phyloP scores from a whole-genome alignment of 2,797 vertebrate species.

The Channallabes apus region DNA sequence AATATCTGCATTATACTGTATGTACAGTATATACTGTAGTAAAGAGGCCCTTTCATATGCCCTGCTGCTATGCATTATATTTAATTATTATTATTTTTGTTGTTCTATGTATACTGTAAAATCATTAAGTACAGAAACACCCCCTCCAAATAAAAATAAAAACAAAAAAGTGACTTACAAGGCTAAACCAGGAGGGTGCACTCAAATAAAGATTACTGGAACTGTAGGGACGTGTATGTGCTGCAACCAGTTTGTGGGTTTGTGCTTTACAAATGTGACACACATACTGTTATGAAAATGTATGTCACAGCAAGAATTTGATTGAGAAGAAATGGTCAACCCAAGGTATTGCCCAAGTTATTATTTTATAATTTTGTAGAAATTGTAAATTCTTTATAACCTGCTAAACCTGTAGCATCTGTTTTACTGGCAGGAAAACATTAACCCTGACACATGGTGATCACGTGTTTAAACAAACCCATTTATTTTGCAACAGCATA shows the following conservation, averaged over 20 bases:
- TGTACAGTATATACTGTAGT: not conserved
- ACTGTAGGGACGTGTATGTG: not conserved
- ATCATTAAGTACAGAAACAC: not conserved
- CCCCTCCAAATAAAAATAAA: not conserved
- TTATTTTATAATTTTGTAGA: not conserved
- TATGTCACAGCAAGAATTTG: not conserved
- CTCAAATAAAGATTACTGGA: not conserved
- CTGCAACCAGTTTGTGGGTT: not conserved
- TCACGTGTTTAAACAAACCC: not conserved
- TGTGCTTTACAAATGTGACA: not conserved
- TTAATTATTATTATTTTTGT: not conserved
- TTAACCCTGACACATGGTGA: not conserved
- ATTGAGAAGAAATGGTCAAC: not conserved
- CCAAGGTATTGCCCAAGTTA: not conserved
- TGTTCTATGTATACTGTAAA: not conserved
- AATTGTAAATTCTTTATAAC: not conserved
- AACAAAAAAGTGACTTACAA: not conserved
- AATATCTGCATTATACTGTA: not conserved
- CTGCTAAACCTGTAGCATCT: not conserved
- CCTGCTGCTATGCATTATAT: not conserved
- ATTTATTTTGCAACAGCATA: not conserved
- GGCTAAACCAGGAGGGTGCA: not conserved
- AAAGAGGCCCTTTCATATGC: not conserved
- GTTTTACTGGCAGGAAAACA: not conserved
- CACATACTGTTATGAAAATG: not conserved